These are phyloP conservation scores for Drosophila maculinotata DNA, from an alignment of 2,888 invertebrate species.

Conservation along the genomic window DNA sequence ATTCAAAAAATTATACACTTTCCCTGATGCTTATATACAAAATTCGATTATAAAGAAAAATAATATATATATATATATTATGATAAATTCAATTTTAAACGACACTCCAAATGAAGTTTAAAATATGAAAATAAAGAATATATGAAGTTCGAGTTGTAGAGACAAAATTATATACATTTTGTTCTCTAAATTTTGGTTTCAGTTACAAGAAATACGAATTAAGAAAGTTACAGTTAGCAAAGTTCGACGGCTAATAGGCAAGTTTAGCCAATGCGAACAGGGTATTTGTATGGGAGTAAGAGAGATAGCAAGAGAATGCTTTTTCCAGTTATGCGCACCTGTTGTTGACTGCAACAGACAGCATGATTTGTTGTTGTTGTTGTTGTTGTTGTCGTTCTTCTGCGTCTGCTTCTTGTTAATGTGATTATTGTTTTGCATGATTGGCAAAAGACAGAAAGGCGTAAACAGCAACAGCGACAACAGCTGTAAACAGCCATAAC, in stretches of 20 bases:
- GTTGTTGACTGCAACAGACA: conserved; percentile 15
- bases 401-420: not conserved
- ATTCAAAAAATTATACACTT: too few relatives aligned
- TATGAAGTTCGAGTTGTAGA: too few relatives aligned
- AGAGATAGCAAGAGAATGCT: not conserved
- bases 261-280: not conserved
- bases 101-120: too few relatives aligned
- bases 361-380: not conserved
- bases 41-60: too few relatives aligned
- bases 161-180: too few relatives aligned
- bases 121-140: too few relatives aligned
- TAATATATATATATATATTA: too few relatives aligned
- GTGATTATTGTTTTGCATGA: conserved; percentile 38
- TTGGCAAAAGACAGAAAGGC: conserved; percentile 21
- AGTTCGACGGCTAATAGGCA: too few relatives aligned
- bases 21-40: not conserved
- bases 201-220: too few relatives aligned
- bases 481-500: conserved; percentile 21
- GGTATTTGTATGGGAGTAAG: not conserved
- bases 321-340: conserved; percentile 7
- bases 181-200: too few relatives aligned
- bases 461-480: conserved; percentile 30
- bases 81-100: too few relatives aligned
- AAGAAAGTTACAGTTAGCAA: too few relatives aligned
- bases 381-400: conserved; percentile 2